Percentiles rank a stretch among this genome's conserved stretches.
Conservation (phyloP, 2,888 invertebrate genomes). For the Nomada ferruginata region DNA sequence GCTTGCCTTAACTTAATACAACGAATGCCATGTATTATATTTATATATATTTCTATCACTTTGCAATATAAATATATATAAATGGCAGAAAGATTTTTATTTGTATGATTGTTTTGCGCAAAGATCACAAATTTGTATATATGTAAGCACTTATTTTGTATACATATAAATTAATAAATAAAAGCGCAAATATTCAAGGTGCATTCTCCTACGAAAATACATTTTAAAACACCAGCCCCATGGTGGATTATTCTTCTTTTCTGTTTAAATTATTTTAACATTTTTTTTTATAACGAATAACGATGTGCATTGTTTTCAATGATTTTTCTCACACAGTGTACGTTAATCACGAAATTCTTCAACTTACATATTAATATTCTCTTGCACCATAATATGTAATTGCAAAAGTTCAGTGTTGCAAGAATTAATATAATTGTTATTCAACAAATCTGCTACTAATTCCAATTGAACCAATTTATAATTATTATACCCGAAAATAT, state of each 20-base stretch:
- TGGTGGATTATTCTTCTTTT: constrained; percentile 37
- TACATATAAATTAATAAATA: constrained; percentile 65
- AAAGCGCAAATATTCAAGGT: constrained; percentile 56
- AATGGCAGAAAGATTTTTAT: constrained; percentile 47
- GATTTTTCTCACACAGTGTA: not conserved
- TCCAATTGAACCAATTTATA: constrained; percentile 22
- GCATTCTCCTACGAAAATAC: constrained; percentile 44
- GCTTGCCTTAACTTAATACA: constrained; percentile 27
- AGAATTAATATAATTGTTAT: constrained; percentile 34
- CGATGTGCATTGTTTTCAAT: constrained; percentile 13
- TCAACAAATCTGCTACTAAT: constrained; percentile 24
- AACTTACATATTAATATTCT: constrained; percentile 19
- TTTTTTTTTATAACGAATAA: constrained; percentile 23
- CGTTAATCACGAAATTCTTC: constrained; percentile 26
- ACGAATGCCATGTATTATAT: constrained; percentile 48
- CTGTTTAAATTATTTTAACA: constrained; percentile 27
- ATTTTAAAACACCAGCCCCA: constrained; percentile 41
- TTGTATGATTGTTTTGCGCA: constrained; percentile 45
- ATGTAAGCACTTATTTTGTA: constrained; percentile 66
- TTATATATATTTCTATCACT: constrained; percentile 43
- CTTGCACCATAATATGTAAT: constrained; percentile 1
- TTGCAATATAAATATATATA: constrained; percentile 54
- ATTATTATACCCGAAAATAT: constrained; percentile 1
- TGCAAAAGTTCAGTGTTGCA: not conserved
- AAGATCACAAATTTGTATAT: constrained; percentile 55